Conservation (phyloP, 2,113 vertebrate genomes). For the Symphodus melops region DNA sequence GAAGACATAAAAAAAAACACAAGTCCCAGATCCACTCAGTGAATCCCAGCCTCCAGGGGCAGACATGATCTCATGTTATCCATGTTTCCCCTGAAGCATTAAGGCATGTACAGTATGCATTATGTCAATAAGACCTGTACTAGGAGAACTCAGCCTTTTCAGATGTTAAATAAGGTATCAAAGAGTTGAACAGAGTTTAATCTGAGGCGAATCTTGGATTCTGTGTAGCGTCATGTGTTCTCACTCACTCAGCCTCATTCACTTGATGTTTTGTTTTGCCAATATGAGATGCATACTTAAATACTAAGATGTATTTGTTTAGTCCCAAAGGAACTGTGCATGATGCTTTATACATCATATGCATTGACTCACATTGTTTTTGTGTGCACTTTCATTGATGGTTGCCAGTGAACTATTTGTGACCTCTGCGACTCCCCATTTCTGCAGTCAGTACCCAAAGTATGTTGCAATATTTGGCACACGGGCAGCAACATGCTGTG, state of each 20-base stretch:
- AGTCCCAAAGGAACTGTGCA: slow-evolving; percentile 30
- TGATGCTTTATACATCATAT: slow-evolving; percentile 21
- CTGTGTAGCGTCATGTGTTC: slow-evolving; percentile 57
- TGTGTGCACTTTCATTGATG: slow-evolving; percentile 28
- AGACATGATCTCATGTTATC: slow-evolving; percentile 80
- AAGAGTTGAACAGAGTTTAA: slow-evolving; percentile 60
- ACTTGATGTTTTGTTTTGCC: slow-evolving; percentile 43
- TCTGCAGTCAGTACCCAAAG: slow-evolving; percentile 62
- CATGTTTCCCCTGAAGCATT: slow-evolving; percentile 73
- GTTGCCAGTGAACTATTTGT: slow-evolving; percentile 53
- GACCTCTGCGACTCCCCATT: slow-evolving; percentile 54
- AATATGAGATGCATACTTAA: slow-evolving; percentile 41
- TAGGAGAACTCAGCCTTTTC: slow-evolving; percentile 54
- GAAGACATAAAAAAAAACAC: slow-evolving; percentile 69
- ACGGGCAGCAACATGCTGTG: slow-evolving; percentile 51
- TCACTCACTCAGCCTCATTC: slow-evolving; percentile 33
- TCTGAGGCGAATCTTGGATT: slow-evolving; percentile 64
- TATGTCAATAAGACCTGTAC: slow-evolving; percentile 67
- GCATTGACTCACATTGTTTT: slow-evolving; percentile 24
- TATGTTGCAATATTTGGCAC: slow-evolving; percentile 61
- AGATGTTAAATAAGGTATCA: slow-evolving; percentile 80
- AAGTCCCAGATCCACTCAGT: slow-evolving; percentile 61
- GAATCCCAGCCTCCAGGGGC: slow-evolving; percentile 68
- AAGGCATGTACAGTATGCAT: slow-evolving; percentile 65
- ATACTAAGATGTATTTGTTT: slow-evolving; percentile 38